Conservation (phyloP, 2,113 vertebrate genomes). For the Colossoma macropomum region DNA sequence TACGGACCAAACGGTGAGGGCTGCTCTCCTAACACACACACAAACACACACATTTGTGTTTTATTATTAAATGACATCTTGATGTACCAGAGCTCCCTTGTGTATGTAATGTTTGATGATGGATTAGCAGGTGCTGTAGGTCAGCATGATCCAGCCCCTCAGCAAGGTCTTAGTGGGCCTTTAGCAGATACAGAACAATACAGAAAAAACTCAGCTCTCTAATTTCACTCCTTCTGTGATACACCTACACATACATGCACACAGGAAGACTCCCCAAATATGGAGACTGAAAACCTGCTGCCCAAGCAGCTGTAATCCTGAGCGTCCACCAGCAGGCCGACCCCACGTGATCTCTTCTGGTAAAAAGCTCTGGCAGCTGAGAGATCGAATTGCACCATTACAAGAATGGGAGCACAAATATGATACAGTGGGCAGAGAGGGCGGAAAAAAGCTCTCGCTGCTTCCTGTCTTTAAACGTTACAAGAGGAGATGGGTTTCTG, state of each 20-base stretch:
- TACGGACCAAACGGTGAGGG: slow-evolving; percentile 91
- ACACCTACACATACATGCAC: slow-evolving; percentile 14
- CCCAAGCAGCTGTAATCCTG: neutral
- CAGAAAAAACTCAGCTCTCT: no score
- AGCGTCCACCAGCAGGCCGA: neutral
- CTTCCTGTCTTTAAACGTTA: neutral
- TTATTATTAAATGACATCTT: no score
- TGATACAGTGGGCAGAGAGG: neutral
- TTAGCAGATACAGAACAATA: no score
- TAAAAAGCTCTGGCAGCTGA: neutral
- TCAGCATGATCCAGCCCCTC: neutral
- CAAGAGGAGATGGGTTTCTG: neutral
- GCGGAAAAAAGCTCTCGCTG: neutral
- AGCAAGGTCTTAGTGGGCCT: no score
- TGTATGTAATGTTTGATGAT: no score
- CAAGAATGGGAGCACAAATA: neutral
- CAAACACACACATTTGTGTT: neutral
- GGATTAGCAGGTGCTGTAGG: neutral
- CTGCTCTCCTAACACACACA: neutral
- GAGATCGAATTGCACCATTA: neutral
- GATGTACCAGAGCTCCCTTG: no score
- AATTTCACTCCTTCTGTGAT: neutral
- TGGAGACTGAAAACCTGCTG: neutral
- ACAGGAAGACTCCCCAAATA: slow-evolving; percentile 10
- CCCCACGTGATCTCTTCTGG: neutral